phyloP scores from a whole-genome alignment of 2,113 vertebrate genomes.

The Nesoenas mayeri region DNA sequence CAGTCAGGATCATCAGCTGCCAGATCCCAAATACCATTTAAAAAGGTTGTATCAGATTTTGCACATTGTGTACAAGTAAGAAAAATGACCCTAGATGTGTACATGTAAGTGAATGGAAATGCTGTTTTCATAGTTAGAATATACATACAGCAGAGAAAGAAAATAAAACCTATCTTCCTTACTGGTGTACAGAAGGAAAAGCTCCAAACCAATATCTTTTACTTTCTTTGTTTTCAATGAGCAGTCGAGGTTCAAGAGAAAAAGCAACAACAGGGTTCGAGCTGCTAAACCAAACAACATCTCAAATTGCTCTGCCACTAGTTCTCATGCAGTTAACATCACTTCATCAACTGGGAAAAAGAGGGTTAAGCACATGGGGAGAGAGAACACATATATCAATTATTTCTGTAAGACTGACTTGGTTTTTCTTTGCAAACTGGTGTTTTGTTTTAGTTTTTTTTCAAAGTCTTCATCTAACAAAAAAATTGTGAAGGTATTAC shows the following conservation, averaged over 20 bases:
- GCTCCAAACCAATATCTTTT: fast-evolving
- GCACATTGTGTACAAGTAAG: neutral
- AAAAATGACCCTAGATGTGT: neutral
- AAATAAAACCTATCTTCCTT: neutral
- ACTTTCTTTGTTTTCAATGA: neutral
- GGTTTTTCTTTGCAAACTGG: neutral
- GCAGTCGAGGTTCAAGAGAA: neutral
- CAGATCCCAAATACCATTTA: neutral
- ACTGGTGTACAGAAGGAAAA: neutral
- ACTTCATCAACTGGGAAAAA: neutral
- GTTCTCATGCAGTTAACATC: neutral
- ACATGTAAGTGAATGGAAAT: neutral
- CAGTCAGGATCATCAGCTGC: neutral
- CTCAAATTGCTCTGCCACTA: neutral
- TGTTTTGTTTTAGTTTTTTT: neutral
- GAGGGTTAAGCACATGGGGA: neutral
- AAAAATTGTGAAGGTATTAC: neutral
- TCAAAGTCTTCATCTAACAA: neutral
- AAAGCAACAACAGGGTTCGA: neutral
- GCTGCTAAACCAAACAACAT: neutral
- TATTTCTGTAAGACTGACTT: neutral
- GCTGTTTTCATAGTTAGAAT: neutral
- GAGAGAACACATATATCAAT: neutral
- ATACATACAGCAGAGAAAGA: neutral
- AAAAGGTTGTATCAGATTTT: neutral